Evolutionary conservation across 1,140 invertebrate species (phyloP), one percentile per base, ranked within the genome.

Genomic region (Sinella curviseta): DNA sequence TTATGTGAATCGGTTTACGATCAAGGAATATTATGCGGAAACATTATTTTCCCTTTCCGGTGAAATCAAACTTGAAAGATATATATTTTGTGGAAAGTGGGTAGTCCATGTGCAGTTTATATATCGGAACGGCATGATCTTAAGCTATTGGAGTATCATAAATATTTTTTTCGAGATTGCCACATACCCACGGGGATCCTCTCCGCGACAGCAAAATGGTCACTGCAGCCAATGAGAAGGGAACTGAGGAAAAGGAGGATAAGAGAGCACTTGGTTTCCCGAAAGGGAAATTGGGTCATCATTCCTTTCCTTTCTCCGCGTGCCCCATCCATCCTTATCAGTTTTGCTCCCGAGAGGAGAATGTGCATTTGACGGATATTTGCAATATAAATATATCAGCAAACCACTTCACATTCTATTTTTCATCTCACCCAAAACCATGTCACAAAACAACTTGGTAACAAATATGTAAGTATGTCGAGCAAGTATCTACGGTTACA

Each of bases 181-280:
- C 55, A 60, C 55, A 17, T 60, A 60, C 55, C 55, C 55, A 60
- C 55, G 24, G 55, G 55, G 24, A 60, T 60, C 55, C 55, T 60
- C n/a, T 60, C 55, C 8, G 55, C 55, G 12, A 60, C 55, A 60
- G 55, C 55, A 60, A 60, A 60, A 60, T 24, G 55, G 55, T 60
- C 55, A 60, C 55, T 60, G 3, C 55, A 24, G 55, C 55, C 55
- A 60, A 60, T 60, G 12, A 60, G 55, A 60, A 60, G 24, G 55
- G 55, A 60, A 60, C 55, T 60, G 3, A 60, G 24, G 24, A 60
- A 24, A 60, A 60, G 24, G 55, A 60, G 55, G 55, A 60, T 60
- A 12, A 60, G 55, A 14, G 55, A 17, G 14, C 14, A 60, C 55
- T 60, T 60, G 55, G 55, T 60, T 24, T 60, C 55, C 3, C 55